Evolutionary conservation across 2,888 invertebrate species (phyloP).

Genomic region (Endotricha flammealis): DNA sequence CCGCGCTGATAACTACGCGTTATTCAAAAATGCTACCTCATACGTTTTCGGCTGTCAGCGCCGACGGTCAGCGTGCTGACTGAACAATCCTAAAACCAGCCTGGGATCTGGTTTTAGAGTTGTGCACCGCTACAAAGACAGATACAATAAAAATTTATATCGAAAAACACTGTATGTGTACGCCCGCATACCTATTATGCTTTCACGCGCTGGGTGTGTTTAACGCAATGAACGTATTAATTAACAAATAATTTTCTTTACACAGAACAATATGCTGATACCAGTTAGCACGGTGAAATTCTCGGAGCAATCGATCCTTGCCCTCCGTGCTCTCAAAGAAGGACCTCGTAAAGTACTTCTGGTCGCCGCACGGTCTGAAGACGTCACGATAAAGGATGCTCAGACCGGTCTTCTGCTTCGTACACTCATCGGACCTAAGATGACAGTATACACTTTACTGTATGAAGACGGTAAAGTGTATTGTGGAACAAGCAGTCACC

Average conservation of each 20-base stretch:
- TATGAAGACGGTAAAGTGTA: slow-evolving; percentile 83
- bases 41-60: no score
- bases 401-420: slow-evolving; percentile 82
- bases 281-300: slow-evolving; percentile 77
- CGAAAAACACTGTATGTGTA: no score
- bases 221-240: no score
- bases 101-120: no score
- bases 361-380: slow-evolving; percentile 83
- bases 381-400: slow-evolving; percentile 85
- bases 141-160: no score
- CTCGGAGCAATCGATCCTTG: slow-evolving; percentile 82
- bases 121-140: no score
- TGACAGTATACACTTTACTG: slow-evolving; percentile 84
- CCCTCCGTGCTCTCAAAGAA: slow-evolving; percentile 84
- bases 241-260: slow-evolving; percentile 20
- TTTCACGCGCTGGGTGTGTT: no score
- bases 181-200: no score
- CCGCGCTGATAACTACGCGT: no score
- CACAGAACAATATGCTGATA: slow-evolving; percentile 76
- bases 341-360: slow-evolving; percentile 84
- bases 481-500: slow-evolving; percentile 85
- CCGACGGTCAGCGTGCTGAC: no score
- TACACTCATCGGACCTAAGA: slow-evolving; percentile 77
- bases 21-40: no score
- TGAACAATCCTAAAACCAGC: no score